Conservation (phyloP, 1,140 invertebrate species). For the Phortica variegata region DNA sequence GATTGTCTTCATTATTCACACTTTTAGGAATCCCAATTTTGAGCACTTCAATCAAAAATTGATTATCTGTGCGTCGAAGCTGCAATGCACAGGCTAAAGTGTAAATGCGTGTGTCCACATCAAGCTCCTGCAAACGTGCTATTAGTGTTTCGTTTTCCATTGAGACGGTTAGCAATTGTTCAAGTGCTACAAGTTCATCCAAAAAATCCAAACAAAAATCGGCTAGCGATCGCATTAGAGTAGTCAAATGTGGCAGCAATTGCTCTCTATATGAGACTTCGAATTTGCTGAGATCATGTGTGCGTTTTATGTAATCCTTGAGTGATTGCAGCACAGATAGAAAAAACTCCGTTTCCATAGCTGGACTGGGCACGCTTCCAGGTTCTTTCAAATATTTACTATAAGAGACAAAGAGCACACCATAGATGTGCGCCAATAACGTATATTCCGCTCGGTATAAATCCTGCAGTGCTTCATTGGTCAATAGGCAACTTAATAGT, state of each 20-base stretch:
- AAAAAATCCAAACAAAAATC: conserved; percentile 19
- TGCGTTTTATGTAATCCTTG: conserved; percentile 27
- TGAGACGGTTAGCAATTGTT: conserved; percentile 14
- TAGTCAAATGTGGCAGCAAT: conserved; percentile 19
- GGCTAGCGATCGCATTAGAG: conserved; percentile 26
- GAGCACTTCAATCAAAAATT: background rate
- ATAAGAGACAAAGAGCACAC: conserved; percentile 27
- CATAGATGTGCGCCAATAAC: conserved; percentile 22
- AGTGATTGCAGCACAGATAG: conserved; percentile 28
- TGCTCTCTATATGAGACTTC: conserved; percentile 12
- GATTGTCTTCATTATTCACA: background rate
- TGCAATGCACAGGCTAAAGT: conserved; percentile 9
- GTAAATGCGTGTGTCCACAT: conserved; percentile 23
- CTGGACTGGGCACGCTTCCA: background rate
- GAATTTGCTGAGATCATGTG: conserved; percentile 9
- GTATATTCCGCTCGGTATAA: conserved; percentile 27
- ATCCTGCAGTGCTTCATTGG: conserved; percentile 41
- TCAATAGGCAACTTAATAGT: conserved; percentile 21
- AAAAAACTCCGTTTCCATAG: conserved; percentile 27
- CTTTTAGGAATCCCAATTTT: too few species aligned
- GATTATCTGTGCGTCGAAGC: conserved; percentile 16
- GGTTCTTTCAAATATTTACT: conserved; percentile 21
- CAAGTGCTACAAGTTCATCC: conserved; percentile 29
- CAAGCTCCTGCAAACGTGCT: conserved; percentile 3
- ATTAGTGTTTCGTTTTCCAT: background rate